These are phyloP conservation scores for Drosophila longiperda DNA, from an alignment of 2,888 invertebrate species.

Conservation along the genomic window DNA sequence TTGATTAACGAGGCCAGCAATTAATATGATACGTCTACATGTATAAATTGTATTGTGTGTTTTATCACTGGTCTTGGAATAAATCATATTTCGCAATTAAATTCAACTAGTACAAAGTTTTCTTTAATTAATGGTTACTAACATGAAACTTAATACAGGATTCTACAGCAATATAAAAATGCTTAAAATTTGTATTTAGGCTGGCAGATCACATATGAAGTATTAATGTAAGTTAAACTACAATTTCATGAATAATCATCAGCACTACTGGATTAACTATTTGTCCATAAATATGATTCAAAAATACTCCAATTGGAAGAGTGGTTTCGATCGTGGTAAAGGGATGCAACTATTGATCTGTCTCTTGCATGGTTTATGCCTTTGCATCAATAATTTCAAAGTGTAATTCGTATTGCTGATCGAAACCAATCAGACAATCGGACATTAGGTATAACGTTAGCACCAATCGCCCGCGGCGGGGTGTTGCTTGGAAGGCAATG, in stretches of 20 bases:
- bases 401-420: constrained; percentile 92
- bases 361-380: constrained; percentile 12
- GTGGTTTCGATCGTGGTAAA: constrained; percentile 1
- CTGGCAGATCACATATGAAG: constrained; percentile 19
- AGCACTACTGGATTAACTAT: constrained; percentile 26
- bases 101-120: constrained; percentile 4
- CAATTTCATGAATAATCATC: constrained; percentile 12
- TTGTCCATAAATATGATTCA: constrained; percentile 24
- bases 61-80: neutral
- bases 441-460: constrained; percentile 94
- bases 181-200: constrained; percentile 17
- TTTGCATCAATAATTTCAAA: constrained; percentile 85
- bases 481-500: constrained; percentile 88
- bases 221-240: constrained; percentile 17
- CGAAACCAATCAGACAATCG: constrained; percentile 96
- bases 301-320: constrained; percentile 18
- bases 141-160: constrained; percentile 24
- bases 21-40: neutral
- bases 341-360: constrained; percentile 1
- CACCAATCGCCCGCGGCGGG: constrained; percentile 89
- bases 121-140: constrained; percentile 27
- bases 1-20: too few relatives aligned
- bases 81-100: neutral
- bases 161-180: constrained; percentile 28
- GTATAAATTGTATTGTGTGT: neutral